A percentile compares a stretch with the other conserved stretches of the same genome.
Evolutionary conservation across 2,797 vertebrate genomes (phyloP).

Genomic region (Peromyscus aztecus): DNA sequence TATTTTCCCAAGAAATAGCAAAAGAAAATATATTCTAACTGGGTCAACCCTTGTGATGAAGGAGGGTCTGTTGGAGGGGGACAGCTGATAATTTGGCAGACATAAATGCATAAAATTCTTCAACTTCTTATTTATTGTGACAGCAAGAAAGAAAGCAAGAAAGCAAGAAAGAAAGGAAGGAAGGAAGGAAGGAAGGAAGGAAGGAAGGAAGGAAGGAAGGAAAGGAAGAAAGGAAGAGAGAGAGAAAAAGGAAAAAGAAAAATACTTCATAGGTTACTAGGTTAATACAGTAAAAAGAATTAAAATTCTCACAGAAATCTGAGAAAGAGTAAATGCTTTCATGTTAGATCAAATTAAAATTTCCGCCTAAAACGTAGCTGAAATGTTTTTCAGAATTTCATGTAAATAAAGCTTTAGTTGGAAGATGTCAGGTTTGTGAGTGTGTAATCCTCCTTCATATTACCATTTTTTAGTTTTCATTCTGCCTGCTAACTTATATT

Average conservation of each 20-base stretch:
- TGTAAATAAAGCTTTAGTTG: not conserved
- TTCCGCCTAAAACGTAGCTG: not conserved
- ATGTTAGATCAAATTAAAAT: not conserved
- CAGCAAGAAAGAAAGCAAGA: not conserved
- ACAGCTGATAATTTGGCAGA: not conserved
- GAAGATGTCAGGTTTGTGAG: not conserved
- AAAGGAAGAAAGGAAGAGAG: too few relatives aligned
- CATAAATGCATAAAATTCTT: not conserved
- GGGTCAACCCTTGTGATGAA: not conserved
- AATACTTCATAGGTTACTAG: not conserved
- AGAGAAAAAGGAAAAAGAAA: not conserved
- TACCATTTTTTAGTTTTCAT: not conserved
- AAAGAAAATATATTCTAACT: slow-evolving; percentile 14
- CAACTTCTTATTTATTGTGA: not conserved
- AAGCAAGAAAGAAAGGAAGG: too few relatives aligned
- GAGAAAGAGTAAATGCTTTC: slow-evolving; percentile 21
- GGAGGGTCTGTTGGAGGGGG: not conserved
- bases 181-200: too few relatives aligned
- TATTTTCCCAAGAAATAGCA: slow-evolving; percentile 31
- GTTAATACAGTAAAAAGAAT: not conserved
- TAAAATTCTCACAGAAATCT: slow-evolving; percentile 50
- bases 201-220: not conserved
- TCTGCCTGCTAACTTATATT: not conserved
- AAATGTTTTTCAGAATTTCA: slow-evolving; percentile 20
- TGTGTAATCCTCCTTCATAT: not conserved